Base-by-base conservation (phyloP, 2,113 vertebrate genomes). In the Siniperca knerii region DNA sequence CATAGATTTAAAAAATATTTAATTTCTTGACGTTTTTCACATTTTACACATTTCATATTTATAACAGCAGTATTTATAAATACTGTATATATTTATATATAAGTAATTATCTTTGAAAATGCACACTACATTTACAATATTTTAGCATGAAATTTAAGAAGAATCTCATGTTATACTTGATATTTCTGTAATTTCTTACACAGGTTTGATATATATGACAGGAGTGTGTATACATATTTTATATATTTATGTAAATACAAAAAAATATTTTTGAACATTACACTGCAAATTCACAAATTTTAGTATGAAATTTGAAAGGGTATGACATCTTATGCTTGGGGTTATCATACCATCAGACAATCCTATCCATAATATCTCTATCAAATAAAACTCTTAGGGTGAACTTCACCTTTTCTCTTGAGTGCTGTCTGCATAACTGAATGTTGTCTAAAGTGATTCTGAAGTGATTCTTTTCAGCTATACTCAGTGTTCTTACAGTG, bases 381-480 rank as follows among this genome's bases (percentile, higher is more conserved):
- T 21, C 4, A 62, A 61, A 42, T 75, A 1, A 35, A 72, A 58
- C 35, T 73, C 37, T 60, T 3, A 20, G 13, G 42, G n/a, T 55
- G 46, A 64, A 13, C 1, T 18, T 70, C 23, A 60, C 2, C 2
- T 64, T 29, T 33, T 52, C 9, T 54, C n/a, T 50, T 68, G 6
- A 35, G 9, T 16, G 6, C 29, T 65, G 48, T 78, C 48, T 66
- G 13, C 12, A 8, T 6, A 16, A 8, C 23, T 40, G 58, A 0
- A 52, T 82, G 69, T 55, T 80, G 74, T 87, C 50, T 64, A 1
- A 25, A 48, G 16, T 76, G 13, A 9, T n/a, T 62, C 46, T 29
- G 8, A 25, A 55, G 16, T 76, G 18, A 9, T 23, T 54, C 46
- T 25, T 20, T 13, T 55, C 66, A 8, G 29, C 11, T 82, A 13